phyloP scores from a whole-genome alignment of 1,140 invertebrate genomes.

The Gryon sp. region DNA sequence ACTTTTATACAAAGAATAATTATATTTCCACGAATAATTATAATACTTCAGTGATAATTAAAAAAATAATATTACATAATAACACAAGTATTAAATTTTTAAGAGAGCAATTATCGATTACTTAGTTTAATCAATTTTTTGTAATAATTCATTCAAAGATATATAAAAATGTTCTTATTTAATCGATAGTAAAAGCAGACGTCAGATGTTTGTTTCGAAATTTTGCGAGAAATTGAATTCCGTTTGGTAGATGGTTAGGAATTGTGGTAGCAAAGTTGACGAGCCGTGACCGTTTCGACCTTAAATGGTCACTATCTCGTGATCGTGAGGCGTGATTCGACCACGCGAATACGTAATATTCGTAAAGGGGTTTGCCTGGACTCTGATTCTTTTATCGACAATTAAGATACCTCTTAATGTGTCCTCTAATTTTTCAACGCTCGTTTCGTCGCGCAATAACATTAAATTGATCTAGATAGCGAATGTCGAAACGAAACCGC shows the following conservation, averaged over 20 bases:
- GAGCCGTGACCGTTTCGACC: slow-evolving; percentile 58
- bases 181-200: slow-evolving; percentile 14
- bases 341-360: slow-evolving; percentile 62
- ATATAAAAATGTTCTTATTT: not conserved
- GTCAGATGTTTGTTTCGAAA: slow-evolving; percentile 18
- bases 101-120: too few species aligned
- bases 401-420: slow-evolving; percentile 43
- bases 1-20: too few species aligned
- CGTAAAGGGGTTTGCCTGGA: slow-evolving; percentile 38
- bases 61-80: too few species aligned
- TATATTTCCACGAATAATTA: too few species aligned
- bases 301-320: slow-evolving; percentile 71
- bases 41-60: too few species aligned
- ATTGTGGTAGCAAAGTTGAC: slow-evolving; percentile 47
- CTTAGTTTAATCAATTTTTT: too few species aligned
- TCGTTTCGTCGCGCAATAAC: not conserved
- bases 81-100: too few species aligned
- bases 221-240: slow-evolving; percentile 41
- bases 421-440: not conserved
- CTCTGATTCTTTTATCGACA: slow-evolving; percentile 29
- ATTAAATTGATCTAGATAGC: slow-evolving; percentile 25
- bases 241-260: slow-evolving; percentile 47
- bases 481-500: not conserved
- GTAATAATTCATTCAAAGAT: too few species aligned
- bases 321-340: slow-evolving; percentile 49